Base-by-base conservation (phyloP, 30 jellyfish, hydroid and myxozoan genomes). In the Turritopsis rubra region DNA sequence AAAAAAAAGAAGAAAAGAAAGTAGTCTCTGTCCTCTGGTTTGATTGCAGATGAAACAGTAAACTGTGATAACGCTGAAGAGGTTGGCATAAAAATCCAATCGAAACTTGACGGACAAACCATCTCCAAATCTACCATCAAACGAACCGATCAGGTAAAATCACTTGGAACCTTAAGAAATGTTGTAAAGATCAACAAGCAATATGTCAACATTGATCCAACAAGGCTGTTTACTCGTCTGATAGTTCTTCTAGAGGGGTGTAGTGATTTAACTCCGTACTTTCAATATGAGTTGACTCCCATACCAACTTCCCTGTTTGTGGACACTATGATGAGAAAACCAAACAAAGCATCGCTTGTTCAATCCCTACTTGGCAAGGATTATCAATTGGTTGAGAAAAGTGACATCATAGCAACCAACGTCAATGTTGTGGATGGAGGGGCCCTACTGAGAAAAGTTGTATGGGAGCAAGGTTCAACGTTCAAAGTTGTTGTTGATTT, bases 391-490 rank as follows among this genome's bases (percentile, higher is more conserved):
- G 72, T n/a, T 60, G 72, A 60, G 72, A n/a, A n/a, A n/a, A n/a
- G n/a, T n/a, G n/a, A 60, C 72, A 60, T 60, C 72, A 60, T 60
- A 18, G 84, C 88, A 81, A 54, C 25, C 60, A 23, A n/a, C n/a
- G n/a, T n/a, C n/a, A n/a, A 66, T 66, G 88, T 84, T 60, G 76
- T 74, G 27, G 89, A 84, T 84, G 90, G 88, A 29, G 90, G 88
- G 30, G 90, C 90, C 60, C 90, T 75, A 24, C 90, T 84, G 82
- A 83, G 72, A 53, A 31, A 75, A 53, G 81, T 84, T 53, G 26
- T 52, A 21, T 75, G 82, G 90, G 54, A 28, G 41, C 68, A 52
- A 52, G 54, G 71, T 8, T 70, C 89, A 83, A 70, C 88, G 23
- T 83, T 41, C 88, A 52, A 31, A 24, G 80, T 66, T 68, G 66